These are phyloP conservation scores for Trichogramma pretiosum DNA, from an alignment of 1,140 invertebrate genomes.

Conservation along the genomic window DNA sequence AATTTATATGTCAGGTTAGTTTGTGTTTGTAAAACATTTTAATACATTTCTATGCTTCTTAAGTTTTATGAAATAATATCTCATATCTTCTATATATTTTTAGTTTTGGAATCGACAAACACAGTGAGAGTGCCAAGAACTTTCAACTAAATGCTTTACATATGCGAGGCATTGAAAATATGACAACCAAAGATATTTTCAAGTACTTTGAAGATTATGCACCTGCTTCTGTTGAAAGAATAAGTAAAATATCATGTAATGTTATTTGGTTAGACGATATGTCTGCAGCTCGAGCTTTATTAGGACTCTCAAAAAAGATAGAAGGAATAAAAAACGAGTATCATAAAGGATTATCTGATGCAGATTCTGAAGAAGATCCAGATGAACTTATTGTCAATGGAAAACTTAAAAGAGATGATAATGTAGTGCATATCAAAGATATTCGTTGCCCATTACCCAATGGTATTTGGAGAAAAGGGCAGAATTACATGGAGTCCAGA, in stretches of 20 bases:
- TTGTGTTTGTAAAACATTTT: conserved; percentile 2
- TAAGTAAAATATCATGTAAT: conserved; percentile 72
- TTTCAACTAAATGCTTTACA: conserved; percentile 62
- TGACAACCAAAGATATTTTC: conserved; percentile 70
- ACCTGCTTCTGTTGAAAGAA: conserved; percentile 69
- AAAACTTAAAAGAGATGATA: conserved; percentile 24
- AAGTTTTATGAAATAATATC: conserved; percentile 5
- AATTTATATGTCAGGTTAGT: conserved; percentile 50
- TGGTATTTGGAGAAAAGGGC: conserved; percentile 67
- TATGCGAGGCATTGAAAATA: conserved; percentile 63
- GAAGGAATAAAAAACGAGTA: conserved; percentile 34
- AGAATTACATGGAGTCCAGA: conserved; percentile 53
- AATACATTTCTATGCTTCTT: no score
- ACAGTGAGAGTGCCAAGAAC: conserved; percentile 49
- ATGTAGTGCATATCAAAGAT: conserved; percentile 40
- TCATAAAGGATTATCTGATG: conserved; percentile 15
- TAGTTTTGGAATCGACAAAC: conserved; percentile 55
- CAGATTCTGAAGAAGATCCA: conserved; percentile 22
- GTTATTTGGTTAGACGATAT: conserved; percentile 65
- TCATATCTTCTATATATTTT: conserved; percentile 18
- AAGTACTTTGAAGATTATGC: conserved; percentile 67
- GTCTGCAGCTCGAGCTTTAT: conserved; percentile 61
- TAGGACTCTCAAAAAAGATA: conserved; percentile 50
- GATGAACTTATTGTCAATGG: conserved; percentile 15
- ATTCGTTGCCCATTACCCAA: conserved; percentile 54